phyloP scores from a whole-genome alignment of 2,113 vertebrate species.

The Callocephalon fimbriatum region DNA sequence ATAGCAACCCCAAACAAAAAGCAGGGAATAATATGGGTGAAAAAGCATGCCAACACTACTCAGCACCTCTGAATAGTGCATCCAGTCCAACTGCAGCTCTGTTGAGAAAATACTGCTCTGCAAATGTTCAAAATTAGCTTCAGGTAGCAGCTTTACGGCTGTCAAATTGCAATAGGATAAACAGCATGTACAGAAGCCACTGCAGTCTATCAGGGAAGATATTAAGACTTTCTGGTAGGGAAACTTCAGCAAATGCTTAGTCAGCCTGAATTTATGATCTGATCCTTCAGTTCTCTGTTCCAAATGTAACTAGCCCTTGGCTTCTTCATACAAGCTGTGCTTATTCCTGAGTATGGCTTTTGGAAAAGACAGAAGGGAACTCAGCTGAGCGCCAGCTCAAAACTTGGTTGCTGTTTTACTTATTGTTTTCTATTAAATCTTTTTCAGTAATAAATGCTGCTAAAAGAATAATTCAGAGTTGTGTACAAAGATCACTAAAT shows the following conservation, averaged over 20 bases:
- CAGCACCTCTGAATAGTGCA: background rate
- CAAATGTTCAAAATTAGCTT: background rate
- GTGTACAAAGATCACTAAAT: conserved; percentile 8
- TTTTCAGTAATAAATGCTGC: background rate
- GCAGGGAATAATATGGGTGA: background rate
- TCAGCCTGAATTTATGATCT: background rate
- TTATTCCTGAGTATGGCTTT: background rate
- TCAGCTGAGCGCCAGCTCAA: background rate
- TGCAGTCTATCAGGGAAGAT: background rate
- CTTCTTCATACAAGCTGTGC: background rate
- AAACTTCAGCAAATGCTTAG: background rate
- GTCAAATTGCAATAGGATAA: background rate
- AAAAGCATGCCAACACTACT: background rate
- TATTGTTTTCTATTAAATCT: background rate
- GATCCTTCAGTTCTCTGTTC: background rate
- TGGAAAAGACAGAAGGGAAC: background rate
- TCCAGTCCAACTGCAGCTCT: background rate
- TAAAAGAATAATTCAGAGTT: conserved; percentile 9
- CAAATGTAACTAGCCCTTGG: background rate
- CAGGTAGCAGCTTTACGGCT: background rate
- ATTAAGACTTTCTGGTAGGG: background rate
- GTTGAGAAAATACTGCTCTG: background rate
- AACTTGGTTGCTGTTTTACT: background rate
- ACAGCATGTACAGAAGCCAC: background rate
- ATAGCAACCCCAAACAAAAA: background rate